Base-by-base conservation (phyloP, 1,140 invertebrate genomes). In the Apocrypta bakeri region DNA sequence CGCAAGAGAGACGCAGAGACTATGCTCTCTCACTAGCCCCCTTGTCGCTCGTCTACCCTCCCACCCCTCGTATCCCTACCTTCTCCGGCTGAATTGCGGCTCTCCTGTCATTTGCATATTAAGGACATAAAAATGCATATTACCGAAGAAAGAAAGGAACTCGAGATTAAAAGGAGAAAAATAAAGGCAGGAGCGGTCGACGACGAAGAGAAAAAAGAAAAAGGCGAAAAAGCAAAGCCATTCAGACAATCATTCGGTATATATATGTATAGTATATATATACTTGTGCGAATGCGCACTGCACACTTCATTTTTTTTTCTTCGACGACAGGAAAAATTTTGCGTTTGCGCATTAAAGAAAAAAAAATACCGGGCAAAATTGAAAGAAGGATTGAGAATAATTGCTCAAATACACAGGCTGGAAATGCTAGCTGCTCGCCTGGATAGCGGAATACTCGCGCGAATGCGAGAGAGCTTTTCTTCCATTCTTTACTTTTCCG, bases 71-170 rank as follows among this genome's bases (percentile, higher is more conserved):
- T 29, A n/a, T n/a, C n/a, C n/a, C n/a, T n/a, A 31, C 69, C 40
- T 56, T 17, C 61, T 48, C 72, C 79, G 37, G 37, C 42, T 80
- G 78, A 80, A 76, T 68, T 78, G 33, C 68, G 27, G 72, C 80
- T 76, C 66, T 64, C 63, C 72, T 63, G 64, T 83, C 82, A 73
- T 83, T 83, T 83, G 82, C 82, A 83, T 80, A 79, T 83, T 83
- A 79, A 83, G 82, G n/a, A 71, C 82, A 80, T 79, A 83, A 83
- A 83, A 83, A 83, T 83, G 82, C 63, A 83, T 83, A 83, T 83
- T 78, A 73, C 82, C 77, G 77, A 79, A 79, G 77, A 48, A 83
- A 83, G 82, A 80, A 80, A 83, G 72, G 72, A 75, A 66, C 82
- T 80, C 37, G 82, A 76, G 82, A 80, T 80, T 83, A 83, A 83